phyloP scores from a whole-genome alignment of 2,888 invertebrate species.

The Epinotia brunnichana region DNA sequence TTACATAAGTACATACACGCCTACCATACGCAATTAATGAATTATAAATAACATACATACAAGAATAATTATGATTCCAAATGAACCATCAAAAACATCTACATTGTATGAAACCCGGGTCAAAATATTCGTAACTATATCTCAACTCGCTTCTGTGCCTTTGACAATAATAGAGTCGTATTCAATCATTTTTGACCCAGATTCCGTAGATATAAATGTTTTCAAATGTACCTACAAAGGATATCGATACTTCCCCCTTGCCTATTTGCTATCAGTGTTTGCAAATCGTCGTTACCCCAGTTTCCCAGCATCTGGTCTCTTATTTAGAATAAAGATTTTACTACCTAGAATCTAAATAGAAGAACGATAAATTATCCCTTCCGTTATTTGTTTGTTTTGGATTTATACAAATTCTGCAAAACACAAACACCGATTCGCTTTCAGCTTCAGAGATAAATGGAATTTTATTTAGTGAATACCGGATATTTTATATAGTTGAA shows the following conservation, averaged over 20 bases:
- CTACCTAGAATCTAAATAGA: conserved; percentile 42
- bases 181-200: background rate
- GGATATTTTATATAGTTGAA: background rate
- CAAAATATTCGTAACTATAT: too few species aligned
- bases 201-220: background rate
- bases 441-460: conserved; percentile 19
- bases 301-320: conserved; percentile 39
- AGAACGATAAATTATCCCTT: conserved; percentile 36
- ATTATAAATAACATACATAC: too few species aligned
- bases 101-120: too few species aligned
- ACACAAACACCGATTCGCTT: conserved; percentile 32
- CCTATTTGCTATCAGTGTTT: conserved; percentile 26
- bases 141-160: background rate
- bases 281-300: conserved; percentile 41
- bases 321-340: conserved; percentile 43
- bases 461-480: conserved; percentile 5
- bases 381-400: conserved; percentile 36
- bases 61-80: too few species aligned
- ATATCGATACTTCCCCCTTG: conserved; percentile 11
- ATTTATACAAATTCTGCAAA: conserved; percentile 35
- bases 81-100: too few species aligned
- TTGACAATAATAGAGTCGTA: background rate
- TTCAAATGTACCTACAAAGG: background rate
- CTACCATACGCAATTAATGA: too few species aligned
- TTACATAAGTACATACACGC: too few species aligned